Conservation (phyloP, 2,888 invertebrate genomes). For the Orthosia gracilis region DNA sequence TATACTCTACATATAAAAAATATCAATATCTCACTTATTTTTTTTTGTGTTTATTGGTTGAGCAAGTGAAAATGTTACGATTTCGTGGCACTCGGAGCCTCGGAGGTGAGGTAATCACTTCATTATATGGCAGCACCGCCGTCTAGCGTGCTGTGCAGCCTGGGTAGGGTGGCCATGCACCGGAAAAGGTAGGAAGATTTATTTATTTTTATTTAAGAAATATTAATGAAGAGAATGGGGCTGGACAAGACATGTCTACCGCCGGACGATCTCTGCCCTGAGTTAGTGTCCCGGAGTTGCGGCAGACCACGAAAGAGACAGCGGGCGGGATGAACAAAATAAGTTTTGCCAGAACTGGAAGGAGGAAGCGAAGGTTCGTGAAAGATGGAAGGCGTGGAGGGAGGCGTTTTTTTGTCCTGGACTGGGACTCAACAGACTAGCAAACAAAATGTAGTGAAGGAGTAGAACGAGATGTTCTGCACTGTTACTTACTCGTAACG, state of each 20-base stretch:
- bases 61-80: constrained; percentile 76
- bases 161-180: constrained; percentile 45
- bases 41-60: constrained; percentile 58
- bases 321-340: too few species aligned
- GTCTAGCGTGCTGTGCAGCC: constrained; percentile 55
- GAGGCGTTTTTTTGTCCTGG: too few species aligned
- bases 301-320: too few species aligned
- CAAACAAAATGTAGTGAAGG: not conserved
- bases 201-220: not conserved
- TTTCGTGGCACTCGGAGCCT: constrained; percentile 52
- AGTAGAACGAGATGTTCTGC: not conserved
- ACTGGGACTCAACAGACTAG: not conserved
- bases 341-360: too few species aligned
- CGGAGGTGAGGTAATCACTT: constrained; percentile 77
- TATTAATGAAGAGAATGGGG: too few species aligned
- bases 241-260: too few species aligned
- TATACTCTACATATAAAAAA: constrained; percentile 31
- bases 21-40: constrained; percentile 62
- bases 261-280: too few species aligned
- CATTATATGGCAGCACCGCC: constrained; percentile 71
- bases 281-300: too few species aligned
- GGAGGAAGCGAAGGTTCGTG: too few species aligned
- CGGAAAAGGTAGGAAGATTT: not conserved
- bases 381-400: too few species aligned
- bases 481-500: too few species aligned